These are phyloP conservation scores for Teinopalpus imperialis DNA, from an alignment of 2,888 invertebrate genomes.

Conservation along the genomic window DNA sequence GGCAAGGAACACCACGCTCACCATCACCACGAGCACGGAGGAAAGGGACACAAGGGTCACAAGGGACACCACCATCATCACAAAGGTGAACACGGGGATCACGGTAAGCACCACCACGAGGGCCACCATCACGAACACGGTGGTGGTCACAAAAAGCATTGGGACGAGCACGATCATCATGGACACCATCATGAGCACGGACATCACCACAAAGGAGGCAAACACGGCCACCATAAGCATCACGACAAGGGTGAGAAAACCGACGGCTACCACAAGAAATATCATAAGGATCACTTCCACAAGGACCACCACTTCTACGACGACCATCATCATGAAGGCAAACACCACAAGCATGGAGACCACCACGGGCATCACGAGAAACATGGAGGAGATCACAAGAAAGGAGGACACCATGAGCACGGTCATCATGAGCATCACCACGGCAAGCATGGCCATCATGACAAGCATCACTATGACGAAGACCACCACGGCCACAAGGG, in stretches of 20 bases:
- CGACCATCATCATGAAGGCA: slow-evolving; percentile 71
- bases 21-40: slow-evolving; percentile 70
- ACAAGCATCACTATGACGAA: slow-evolving; percentile 71
- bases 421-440: slow-evolving; percentile 75
- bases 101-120: slow-evolving; percentile 68
- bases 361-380: slow-evolving; percentile 72
- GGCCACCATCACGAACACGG: slow-evolving; percentile 71
- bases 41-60: slow-evolving; percentile 70
- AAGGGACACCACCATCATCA: slow-evolving; percentile 76
- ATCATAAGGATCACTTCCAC: slow-evolving; percentile 73
- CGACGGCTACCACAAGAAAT: slow-evolving; percentile 75
- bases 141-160: slow-evolving; percentile 69
- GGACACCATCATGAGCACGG: slow-evolving; percentile 72
- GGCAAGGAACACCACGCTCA: slow-evolving; percentile 70
- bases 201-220: slow-evolving; percentile 71
- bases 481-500: slow-evolving; percentile 75
- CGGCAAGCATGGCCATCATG: slow-evolving; percentile 70
- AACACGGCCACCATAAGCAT: slow-evolving; percentile 70
- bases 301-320: slow-evolving; percentile 78
- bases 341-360: slow-evolving; percentile 72
- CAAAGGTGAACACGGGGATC: slow-evolving; percentile 68
- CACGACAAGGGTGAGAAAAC: slow-evolving; percentile 72
- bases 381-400: slow-evolving; percentile 70
- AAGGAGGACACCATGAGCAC: slow-evolving; percentile 68
- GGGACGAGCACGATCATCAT: slow-evolving; percentile 68